Evolutionary conservation across 2,888 invertebrate species (phyloP).

Genomic region (Luperina nickerlii): DNA sequence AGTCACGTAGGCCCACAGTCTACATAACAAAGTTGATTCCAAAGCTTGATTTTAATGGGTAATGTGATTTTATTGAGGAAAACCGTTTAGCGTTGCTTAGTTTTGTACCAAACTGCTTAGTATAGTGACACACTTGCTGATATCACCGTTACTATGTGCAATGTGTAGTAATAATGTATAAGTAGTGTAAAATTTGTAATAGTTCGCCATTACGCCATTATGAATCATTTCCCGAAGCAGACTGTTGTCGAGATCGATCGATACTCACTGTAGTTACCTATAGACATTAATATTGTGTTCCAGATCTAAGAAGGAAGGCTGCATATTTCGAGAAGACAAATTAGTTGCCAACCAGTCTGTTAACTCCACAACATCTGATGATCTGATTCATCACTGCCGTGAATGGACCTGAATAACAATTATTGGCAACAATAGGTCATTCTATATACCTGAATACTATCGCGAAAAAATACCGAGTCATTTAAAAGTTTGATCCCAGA

Average conservation of each 20-base stretch:
- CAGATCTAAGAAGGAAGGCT: neutral
- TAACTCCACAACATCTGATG: neutral
- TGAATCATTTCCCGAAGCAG: constrained; percentile 38
- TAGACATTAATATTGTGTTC: neutral
- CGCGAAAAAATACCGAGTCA: neutral
- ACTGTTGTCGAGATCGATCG: neutral
- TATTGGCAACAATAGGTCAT: neutral
- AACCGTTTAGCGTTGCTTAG: neutral
- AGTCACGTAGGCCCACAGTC: neutral
- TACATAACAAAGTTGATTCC: neutral
- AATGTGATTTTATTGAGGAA: neutral
- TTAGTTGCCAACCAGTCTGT: neutral
- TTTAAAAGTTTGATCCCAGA: neutral
- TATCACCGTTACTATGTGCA: constrained; percentile 8
- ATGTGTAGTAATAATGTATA: constrained; percentile 24
- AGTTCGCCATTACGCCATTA: constrained; percentile 26
- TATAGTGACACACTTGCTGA: constrained; percentile 19
- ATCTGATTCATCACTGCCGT: neutral
- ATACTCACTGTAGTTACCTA: neutral
- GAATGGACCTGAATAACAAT: neutral
- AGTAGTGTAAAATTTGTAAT: constrained; percentile 24
- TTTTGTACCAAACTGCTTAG: neutral
- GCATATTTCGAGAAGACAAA: neutral
- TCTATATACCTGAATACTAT: neutral
- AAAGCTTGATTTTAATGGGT: neutral